These are phyloP conservation scores for Psilopsiagon aurifrons DNA, from an alignment of 2,113 vertebrate species.

Conservation along the genomic window DNA sequence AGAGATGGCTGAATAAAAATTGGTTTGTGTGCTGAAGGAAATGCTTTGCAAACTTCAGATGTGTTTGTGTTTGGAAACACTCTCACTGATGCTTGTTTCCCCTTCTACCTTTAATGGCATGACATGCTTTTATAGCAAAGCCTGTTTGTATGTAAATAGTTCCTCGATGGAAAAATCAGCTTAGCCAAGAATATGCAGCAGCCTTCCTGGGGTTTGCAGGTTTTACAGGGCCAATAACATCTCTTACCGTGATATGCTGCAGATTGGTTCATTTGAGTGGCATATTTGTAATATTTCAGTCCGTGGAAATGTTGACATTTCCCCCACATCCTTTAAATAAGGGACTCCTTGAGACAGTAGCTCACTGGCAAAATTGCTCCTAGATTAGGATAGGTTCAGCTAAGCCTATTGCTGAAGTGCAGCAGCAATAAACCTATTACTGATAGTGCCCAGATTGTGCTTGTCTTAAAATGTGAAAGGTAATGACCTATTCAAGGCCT, in stretches of 20 bases:
- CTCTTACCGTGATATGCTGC: not conserved
- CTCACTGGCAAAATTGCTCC: not conserved
- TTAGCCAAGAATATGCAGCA: not conserved
- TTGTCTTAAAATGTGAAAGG: not conserved
- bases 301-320: not conserved
- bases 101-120: not conserved
- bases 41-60: not conserved
- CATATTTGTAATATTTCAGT: not conserved
- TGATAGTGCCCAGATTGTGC: not conserved
- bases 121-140: not conserved
- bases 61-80: not conserved
- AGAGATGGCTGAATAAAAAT: not conserved
- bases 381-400: not conserved
- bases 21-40: not conserved
- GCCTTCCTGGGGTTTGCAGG: not conserved
- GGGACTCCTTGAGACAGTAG: not conserved
- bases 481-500: not conserved
- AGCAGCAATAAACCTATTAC: no score
- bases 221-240: not conserved
- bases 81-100: not conserved
- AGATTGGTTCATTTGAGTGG: not conserved
- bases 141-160: conserved; percentile 22
- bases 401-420: not conserved
- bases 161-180: not conserved
- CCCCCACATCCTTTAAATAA: fast-evolving